These are phyloP conservation scores for Todiramphus saurophagus DNA, from an alignment of 2,113 vertebrate species.

Conservation along the genomic window DNA sequence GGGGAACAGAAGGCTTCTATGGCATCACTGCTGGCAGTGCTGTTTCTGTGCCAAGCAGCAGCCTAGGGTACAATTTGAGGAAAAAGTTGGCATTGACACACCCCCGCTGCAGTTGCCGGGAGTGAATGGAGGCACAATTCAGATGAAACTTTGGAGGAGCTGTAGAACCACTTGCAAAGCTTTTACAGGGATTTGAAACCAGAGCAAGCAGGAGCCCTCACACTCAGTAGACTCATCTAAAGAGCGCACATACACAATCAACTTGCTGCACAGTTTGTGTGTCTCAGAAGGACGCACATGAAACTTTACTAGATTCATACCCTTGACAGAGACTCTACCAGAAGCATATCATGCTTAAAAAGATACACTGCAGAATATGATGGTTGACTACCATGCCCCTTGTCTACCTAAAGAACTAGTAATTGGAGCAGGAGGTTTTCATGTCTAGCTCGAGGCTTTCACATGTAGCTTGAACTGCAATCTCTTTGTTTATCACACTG, in stretches of 20 bases:
- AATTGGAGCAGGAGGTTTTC: background rate
- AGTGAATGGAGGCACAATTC: rapidly evolving
- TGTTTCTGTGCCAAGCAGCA: background rate
- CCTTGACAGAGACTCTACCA: background rate
- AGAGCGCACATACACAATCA: background rate
- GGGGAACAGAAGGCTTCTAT: background rate
- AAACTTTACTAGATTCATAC: background rate
- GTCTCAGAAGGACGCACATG: background rate
- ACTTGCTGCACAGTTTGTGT: too few species aligned
- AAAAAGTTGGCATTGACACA: background rate
- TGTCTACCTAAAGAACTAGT: background rate
- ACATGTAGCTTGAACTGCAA: background rate
- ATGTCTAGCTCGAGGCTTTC: background rate
- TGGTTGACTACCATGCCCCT: background rate
- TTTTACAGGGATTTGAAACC: background rate
- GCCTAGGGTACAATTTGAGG: background rate
- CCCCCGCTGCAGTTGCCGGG: rapidly evolving
- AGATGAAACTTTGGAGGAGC: background rate
- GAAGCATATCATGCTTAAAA: background rate
- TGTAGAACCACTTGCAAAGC: background rate
- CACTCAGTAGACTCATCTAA: background rate
- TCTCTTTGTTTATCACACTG: background rate
- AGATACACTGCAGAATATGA: background rate
- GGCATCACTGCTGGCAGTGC: rapidly evolving
- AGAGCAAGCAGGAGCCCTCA: background rate